phyloP scores from a whole-genome alignment of 2,113 vertebrate genomes.

The Hydropotes inermis region DNA sequence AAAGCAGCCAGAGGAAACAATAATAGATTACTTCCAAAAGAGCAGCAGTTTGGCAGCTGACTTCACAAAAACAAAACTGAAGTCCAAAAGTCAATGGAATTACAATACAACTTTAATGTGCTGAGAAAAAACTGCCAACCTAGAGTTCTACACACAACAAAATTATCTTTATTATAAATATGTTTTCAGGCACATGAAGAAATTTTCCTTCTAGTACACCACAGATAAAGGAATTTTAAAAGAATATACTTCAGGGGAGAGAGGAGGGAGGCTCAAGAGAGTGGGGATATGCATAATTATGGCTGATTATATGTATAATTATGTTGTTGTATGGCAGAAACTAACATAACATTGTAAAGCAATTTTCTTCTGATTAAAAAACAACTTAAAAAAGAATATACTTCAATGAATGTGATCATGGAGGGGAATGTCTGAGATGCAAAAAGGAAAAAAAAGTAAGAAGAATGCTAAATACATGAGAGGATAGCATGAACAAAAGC shows the following conservation, averaged over 20 bases:
- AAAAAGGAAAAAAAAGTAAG: background rate
- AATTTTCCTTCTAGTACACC: background rate
- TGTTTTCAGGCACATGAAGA: background rate
- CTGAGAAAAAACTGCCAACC: background rate
- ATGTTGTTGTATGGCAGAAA: background rate
- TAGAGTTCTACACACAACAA: background rate
- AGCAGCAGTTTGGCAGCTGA: background rate
- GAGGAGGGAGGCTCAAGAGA: background rate
- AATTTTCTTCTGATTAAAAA: background rate
- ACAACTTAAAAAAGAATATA: background rate
- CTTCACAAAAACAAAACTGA: background rate
- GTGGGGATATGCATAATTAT: background rate
- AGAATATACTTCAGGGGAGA: background rate
- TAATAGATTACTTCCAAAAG: background rate
- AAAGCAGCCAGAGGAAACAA: background rate
- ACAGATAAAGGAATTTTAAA: background rate
- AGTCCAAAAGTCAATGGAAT: background rate
- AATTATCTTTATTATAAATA: background rate
- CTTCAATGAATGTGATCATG: background rate
- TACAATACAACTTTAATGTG: background rate
- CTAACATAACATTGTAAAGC: background rate
- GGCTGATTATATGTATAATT: background rate
- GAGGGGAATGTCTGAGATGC: background rate
- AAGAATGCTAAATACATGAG: background rate
- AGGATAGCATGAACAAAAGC: background rate